Base-by-base conservation (phyloP, 2,797 vertebrate genomes). In the Gymnoscopelus braueri region DNA sequence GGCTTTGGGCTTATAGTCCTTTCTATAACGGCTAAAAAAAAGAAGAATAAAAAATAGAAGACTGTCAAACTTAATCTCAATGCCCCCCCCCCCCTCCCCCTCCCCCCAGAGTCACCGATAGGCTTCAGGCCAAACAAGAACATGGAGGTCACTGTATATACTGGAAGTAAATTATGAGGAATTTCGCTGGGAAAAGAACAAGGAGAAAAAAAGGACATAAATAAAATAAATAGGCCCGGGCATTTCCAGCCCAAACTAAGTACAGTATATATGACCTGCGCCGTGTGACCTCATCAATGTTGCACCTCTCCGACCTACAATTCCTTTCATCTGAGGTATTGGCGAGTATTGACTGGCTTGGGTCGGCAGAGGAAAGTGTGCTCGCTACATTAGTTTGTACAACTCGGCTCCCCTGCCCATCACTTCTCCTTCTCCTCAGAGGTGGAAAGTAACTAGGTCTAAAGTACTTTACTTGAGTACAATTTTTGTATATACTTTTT, bases 21-120 rank as follows among this genome's bases (percentile, higher is more conserved):
- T 62, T 77, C 69, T 80, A 8, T 80, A 8, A 81, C 7, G 35
- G 68, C 67, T 68, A 32, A 60, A 63, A 80, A 72, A 61, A 9
- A 48, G 69, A 53, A 5, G 14, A n/a, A n/a, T 14, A 53, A 19
- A 53, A 39, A 50, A 50, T 50, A 55, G 69, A 63, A 72, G 51
- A 44, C 76, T 83, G 84, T 88, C 83, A 84, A 77, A 85, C 80
- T 85, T 80, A 49, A 77, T 81, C 76, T 77, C 79, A 78, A 82
- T 39, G 35, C 75, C 82, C 79, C 62, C 64, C 55, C 12, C 56
- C n/a, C n/a, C n/a, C n/a, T n/a, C n/a, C 75, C 82, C 79, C 62
- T 62, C 55, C 12, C 56, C 24, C 29, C 13, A 74, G 78, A 87
- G 55, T 51, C 2, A 0, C 52, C 3, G 63, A 77, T 49, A 74